A percentile compares a stretch with the other conserved stretches of the same genome.
Evolutionary conservation across 2,888 invertebrate species (phyloP).

Genomic region (Alentia gelatinosa): DNA sequence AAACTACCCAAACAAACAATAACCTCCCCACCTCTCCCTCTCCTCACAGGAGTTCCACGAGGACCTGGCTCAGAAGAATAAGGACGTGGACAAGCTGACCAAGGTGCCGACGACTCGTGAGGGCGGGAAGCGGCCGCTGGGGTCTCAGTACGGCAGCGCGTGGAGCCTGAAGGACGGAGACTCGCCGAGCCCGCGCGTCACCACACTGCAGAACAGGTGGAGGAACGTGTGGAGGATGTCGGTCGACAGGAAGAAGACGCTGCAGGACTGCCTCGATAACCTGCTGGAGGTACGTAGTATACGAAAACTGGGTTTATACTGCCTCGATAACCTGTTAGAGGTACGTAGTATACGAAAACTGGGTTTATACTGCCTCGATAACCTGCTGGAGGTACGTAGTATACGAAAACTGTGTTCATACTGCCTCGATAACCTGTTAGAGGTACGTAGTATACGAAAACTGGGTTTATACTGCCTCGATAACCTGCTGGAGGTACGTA

Average conservation of each 20-base stretch:
- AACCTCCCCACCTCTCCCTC: no score
- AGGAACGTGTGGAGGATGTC: slow-evolving; percentile 79
- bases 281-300: slow-evolving; percentile 77
- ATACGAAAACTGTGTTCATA: no score
- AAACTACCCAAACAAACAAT: no score
- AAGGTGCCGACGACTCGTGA: slow-evolving; percentile 67
- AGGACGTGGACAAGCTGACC: slow-evolving; percentile 77
- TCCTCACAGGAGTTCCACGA: slow-evolving; percentile 80
- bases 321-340: no score
- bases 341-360: no score
- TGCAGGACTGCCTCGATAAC: slow-evolving; percentile 79
- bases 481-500: no score
- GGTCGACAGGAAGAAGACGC: slow-evolving; percentile 78
- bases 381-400: no score
- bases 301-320: no score
- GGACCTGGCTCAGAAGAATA: slow-evolving; percentile 76
- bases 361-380: no score
- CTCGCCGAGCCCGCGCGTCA: slow-evolving; percentile 70
- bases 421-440: no score
- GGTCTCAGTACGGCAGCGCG: slow-evolving; percentile 67
- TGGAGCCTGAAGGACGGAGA: slow-evolving; percentile 76
- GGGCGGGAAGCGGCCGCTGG: slow-evolving; percentile 8
- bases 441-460: no score
- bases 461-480: no score
- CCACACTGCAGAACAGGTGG: slow-evolving; percentile 78